phyloP scores from a whole-genome alignment of 2,888 invertebrate species.

The Tipula helvola region DNA sequence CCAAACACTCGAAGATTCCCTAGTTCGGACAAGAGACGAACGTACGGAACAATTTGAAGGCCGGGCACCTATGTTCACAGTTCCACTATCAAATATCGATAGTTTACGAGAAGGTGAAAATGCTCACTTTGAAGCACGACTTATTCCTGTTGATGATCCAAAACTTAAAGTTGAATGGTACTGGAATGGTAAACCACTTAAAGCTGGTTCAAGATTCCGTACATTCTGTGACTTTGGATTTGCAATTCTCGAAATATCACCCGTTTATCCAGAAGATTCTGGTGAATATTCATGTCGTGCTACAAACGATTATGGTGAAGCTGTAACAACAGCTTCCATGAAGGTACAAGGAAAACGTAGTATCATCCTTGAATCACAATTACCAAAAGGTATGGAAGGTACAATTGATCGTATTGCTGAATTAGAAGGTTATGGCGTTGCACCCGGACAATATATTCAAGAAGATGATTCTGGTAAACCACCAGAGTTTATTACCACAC shows the following conservation, averaged over 20 bases:
- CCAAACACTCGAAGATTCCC: constrained; percentile 80
- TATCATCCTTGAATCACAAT: constrained; percentile 80
- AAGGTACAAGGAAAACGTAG: constrained; percentile 85
- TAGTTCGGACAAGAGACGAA: constrained; percentile 64
- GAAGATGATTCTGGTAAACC: constrained; percentile 78
- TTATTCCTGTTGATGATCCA: constrained; percentile 83
- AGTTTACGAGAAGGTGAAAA: constrained; percentile 83
- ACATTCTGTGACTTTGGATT: constrained; percentile 98
- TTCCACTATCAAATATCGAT: constrained; percentile 76
- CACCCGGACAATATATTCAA: constrained; percentile 50
- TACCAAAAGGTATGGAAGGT: constrained; percentile 87
- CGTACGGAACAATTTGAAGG: constrained; percentile 61
- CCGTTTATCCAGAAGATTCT: constrained; percentile 92
- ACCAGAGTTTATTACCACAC: constrained; percentile 81
- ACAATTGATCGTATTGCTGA: constrained; percentile 89
- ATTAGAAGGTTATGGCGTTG: constrained; percentile 71
- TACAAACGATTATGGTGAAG: constrained; percentile 78
- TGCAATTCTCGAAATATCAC: constrained; percentile 92
- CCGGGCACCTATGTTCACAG: constrained; percentile 82
- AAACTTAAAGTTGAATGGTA: constrained; percentile 88
- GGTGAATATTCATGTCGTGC: constrained; percentile 86
- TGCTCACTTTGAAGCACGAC: constrained; percentile 78
- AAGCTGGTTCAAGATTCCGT: constrained; percentile 83
- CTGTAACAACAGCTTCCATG: constrained; percentile 79
- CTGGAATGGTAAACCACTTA: constrained; percentile 82